phyloP scores from a whole-genome alignment of 2,113 vertebrate species.

The Zosterops borbonicus region DNA sequence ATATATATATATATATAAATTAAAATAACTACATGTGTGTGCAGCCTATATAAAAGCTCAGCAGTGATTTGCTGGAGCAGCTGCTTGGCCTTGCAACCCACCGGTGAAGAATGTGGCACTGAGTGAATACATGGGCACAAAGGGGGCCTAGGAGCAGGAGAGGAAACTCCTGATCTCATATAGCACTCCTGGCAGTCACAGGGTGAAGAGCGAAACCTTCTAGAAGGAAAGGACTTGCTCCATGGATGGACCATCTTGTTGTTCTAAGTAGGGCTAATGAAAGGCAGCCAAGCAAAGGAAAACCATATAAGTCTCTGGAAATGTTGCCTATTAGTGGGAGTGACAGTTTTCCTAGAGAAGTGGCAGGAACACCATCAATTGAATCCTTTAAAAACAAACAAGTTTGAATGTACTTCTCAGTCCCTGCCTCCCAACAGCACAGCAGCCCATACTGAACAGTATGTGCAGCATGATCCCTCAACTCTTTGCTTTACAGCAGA shows the following conservation, averaged over 20 bases:
- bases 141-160: background rate
- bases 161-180: background rate
- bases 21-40: background rate
- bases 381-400: background rate
- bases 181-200: rapidly evolving
- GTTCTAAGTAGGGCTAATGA: background rate
- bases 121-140: background rate
- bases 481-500: background rate
- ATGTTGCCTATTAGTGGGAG: background rate
- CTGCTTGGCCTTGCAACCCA: background rate
- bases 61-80: background rate
- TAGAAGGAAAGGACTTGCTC: background rate
- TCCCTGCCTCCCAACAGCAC: background rate
- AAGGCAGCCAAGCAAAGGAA: background rate
- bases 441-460: background rate
- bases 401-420: background rate
- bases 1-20: too few relatives aligned
- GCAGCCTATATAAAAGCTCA: background rate
- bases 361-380: background rate
- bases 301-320: background rate
- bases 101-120: background rate
- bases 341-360: background rate
- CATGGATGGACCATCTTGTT: background rate
- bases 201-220: background rate
- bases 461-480: background rate